Base-by-base conservation (phyloP, 2,113 vertebrate genomes). In the Corydoras sp. region DNA sequence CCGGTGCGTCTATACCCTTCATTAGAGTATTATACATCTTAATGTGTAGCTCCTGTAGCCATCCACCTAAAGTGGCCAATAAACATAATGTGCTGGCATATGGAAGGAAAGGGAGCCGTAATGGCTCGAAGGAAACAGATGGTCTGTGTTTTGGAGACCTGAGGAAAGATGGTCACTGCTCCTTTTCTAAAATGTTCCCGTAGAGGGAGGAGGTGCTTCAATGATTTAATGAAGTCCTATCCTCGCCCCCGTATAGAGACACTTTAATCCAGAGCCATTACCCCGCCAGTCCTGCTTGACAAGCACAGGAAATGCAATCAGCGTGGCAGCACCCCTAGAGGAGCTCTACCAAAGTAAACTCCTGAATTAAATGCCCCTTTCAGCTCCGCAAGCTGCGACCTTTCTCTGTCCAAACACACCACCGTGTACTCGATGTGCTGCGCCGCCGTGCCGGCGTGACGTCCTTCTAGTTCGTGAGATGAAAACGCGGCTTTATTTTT, bases 181-280 rank as follows among this genome's bases (percentile, higher is more conserved):
- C 62, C 53, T 24, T 12, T 49, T 59, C 67, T 59, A 74, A 50
- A 74, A 56, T n/a, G 5, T n/a, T 15, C 6, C 69, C 62, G 59
- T 63, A 13, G 63, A 76, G 71, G 64, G 69, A 71, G 62, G 53
- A 62, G 69, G 62, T 24, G 18, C 65, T 60, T 74, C 72, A 75
- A 68, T 71, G 75, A 79, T 79, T 74, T 79, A 79, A 79, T 77
- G 75, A 71, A 79, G 78, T 79, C 71, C 50, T 79, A 70, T 62
- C 54, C 64, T 68, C 49, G 55, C 31, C 59, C 71, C 68, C 76
- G 71, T 32, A 66, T 53, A 79, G 74, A 71, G 71, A 3, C 7
- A 64, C 72, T 79, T 74, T 79, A 79, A 79, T 76, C 78, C 76
- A 48, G 55, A 74, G 74, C 64, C 63, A 58, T 74, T 35, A 43